Percentiles rank a stretch among this genome's conserved stretches.
phyloP scores from a whole-genome alignment of 2,888 invertebrate species.

The Diarsia dahlii region DNA sequence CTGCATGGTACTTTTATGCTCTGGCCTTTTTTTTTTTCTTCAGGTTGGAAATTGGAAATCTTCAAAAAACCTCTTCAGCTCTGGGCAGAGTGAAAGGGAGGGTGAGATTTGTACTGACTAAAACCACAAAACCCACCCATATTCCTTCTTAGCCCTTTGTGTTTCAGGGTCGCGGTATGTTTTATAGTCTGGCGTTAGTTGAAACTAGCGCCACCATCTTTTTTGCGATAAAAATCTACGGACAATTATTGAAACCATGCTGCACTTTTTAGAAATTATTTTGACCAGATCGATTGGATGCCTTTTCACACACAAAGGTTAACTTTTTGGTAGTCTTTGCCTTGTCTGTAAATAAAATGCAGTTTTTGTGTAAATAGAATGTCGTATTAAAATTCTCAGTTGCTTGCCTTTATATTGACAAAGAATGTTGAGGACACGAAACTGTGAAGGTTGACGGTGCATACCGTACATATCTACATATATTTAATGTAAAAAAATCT shows the following conservation, averaged over 20 bases:
- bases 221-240: too few relatives aligned
- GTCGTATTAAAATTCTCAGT: background rate
- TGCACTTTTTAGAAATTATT: background rate
- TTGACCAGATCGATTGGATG: background rate
- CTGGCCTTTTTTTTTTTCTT: background rate
- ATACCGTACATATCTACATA: too few relatives aligned
- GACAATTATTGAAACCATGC: background rate
- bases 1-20: background rate
- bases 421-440: slow-evolving; percentile 20
- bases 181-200: too few relatives aligned
- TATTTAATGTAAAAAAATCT: background rate
- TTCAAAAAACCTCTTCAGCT: too few relatives aligned
- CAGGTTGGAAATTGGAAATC: too few relatives aligned
- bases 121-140: too few relatives aligned
- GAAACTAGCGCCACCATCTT: too few relatives aligned
- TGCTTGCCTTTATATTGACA: slow-evolving; percentile 8
- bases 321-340: slow-evolving; percentile 3
- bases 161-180: too few relatives aligned
- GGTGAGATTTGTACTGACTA: too few relatives aligned
- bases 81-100: too few relatives aligned
- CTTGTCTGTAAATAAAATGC: background rate
- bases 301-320: background rate
- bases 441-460: slow-evolving; percentile 6
- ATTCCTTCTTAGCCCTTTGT: too few relatives aligned
- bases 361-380: slow-evolving; percentile 19